phyloP scores from a whole-genome alignment of 2,797 vertebrate genomes.

The Lutjanus argentimaculatus region DNA sequence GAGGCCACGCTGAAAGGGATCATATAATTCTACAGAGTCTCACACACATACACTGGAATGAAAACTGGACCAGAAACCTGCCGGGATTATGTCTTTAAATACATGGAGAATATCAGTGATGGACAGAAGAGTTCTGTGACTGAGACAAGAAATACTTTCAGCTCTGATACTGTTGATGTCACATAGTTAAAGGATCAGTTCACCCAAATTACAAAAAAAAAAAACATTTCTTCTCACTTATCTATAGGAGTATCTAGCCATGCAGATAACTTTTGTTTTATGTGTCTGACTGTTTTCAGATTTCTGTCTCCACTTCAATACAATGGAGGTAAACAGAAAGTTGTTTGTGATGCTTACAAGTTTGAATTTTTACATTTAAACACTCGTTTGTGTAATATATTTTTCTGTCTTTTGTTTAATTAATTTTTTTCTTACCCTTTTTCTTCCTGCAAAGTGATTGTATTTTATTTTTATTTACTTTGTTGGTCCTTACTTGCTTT shows the following conservation, averaged over 20 bases:
- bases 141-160: conserved; percentile 27
- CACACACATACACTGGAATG: conserved; percentile 20
- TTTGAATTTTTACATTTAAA: too few relatives aligned
- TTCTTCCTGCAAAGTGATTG: too few relatives aligned
- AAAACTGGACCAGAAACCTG: conserved; percentile 26
- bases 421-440: too few relatives aligned
- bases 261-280: not conserved
- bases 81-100: conserved; percentile 4
- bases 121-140: conserved; percentile 29
- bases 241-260: not conserved
- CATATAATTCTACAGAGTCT: conserved; percentile 44
- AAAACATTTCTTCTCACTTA: not conserved
- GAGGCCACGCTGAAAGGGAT: conserved; percentile 68
- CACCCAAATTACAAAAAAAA: conserved; percentile 18
- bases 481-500: too few relatives aligned
- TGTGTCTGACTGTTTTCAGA: not conserved
- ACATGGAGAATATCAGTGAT: conserved; percentile 13
- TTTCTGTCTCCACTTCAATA: not conserved
- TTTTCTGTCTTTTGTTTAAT: too few relatives aligned
- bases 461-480: too few relatives aligned
- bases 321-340: not conserved
- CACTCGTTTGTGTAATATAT: too few relatives aligned
- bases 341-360: too few relatives aligned
- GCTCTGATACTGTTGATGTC: conserved; percentile 9
- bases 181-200: conserved; percentile 32